Percentiles rank a stretch among this genome's conserved stretches.
phyloP scores from a whole-genome alignment of 1,140 invertebrate genomes.

The Probaryconus sp. region DNA sequence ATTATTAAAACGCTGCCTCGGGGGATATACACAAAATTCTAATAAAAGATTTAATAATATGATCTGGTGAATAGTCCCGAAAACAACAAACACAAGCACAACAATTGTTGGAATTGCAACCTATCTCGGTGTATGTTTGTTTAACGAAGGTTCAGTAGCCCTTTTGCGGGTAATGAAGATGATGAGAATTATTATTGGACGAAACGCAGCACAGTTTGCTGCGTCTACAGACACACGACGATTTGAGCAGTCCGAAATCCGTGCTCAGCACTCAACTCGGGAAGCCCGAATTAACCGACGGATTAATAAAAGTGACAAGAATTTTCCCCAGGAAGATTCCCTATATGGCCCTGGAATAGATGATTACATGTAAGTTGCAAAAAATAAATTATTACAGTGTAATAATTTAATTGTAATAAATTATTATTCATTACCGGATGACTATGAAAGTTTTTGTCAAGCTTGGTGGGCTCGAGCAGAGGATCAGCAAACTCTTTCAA shows the following conservation, averaged over 20 bases:
- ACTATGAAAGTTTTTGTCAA: conserved; percentile 14
- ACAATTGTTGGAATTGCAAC: conserved; percentile 25
- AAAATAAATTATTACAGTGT: background rate
- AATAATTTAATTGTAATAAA: too few species aligned
- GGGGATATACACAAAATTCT: conserved; percentile 42
- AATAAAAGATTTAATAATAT: background rate
- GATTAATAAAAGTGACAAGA: background rate
- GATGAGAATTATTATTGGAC: conserved; percentile 10
- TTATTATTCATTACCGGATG: too few species aligned
- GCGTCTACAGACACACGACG: background rate
- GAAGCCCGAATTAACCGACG: background rate
- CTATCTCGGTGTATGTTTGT: conserved; percentile 12
- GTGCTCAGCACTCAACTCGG: background rate
- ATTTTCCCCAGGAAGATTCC: background rate
- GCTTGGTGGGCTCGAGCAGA: conserved; percentile 6
- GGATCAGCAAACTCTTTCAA: conserved; percentile 12
- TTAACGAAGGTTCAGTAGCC: conserved; percentile 23
- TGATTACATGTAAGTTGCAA: background rate
- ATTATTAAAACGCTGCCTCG: background rate
- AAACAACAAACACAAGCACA: background rate
- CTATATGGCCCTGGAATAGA: conserved; percentile 2
- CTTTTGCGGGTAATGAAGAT: conserved; percentile 6
- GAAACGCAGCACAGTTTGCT: background rate
- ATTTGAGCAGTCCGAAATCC: background rate
- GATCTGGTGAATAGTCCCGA: conserved; percentile 10